Percentiles rank a stretch among this genome's conserved stretches.
Evolutionary conservation across 2,113 vertebrate genomes (phyloP).

Genomic region (Oryzias celebensis): DNA sequence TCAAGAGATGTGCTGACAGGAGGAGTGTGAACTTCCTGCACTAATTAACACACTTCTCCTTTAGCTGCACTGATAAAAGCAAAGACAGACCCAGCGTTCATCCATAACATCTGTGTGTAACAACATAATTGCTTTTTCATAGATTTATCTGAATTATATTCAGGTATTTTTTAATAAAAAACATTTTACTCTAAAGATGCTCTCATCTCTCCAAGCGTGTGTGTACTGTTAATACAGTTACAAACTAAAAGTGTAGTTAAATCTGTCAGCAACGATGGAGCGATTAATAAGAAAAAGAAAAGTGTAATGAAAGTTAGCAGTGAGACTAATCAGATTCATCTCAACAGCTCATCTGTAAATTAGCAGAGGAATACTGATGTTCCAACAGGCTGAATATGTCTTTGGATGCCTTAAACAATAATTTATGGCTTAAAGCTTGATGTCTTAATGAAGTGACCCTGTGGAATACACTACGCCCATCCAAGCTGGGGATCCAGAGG

Average conservation of each 20-base stretch:
- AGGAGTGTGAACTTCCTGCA: constrained; percentile 27
- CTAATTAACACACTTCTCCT: constrained; percentile 38
- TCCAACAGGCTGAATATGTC: constrained; percentile 46
- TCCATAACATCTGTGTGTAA: constrained; percentile 4
- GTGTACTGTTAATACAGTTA: not conserved
- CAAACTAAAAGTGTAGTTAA: constrained; percentile 15
- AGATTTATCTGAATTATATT: too few relatives aligned
- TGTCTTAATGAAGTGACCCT: constrained; percentile 69
- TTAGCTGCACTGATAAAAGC: constrained; percentile 8
- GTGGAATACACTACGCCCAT: constrained; percentile 56
- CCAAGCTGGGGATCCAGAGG: constrained; percentile 38
- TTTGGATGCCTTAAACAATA: constrained; percentile 62
- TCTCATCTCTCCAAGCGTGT: too few relatives aligned
- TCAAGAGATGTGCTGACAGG: constrained; percentile 33
- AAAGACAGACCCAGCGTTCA: constrained; percentile 10
- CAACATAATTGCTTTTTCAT: not conserved
- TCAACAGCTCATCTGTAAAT: constrained; percentile 34
- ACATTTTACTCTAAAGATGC: too few relatives aligned
- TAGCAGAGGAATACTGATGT: constrained; percentile 26
- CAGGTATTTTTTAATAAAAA: too few relatives aligned
- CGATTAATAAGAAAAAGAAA: constrained; percentile 19
- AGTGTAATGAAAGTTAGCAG: constrained; percentile 27
- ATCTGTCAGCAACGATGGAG: constrained; percentile 12
- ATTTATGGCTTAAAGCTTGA: constrained; percentile 61
- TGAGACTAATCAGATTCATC: constrained; percentile 42